phyloP scores from a whole-genome alignment of 2,888 invertebrate species.

The Acheta domesticus region DNA sequence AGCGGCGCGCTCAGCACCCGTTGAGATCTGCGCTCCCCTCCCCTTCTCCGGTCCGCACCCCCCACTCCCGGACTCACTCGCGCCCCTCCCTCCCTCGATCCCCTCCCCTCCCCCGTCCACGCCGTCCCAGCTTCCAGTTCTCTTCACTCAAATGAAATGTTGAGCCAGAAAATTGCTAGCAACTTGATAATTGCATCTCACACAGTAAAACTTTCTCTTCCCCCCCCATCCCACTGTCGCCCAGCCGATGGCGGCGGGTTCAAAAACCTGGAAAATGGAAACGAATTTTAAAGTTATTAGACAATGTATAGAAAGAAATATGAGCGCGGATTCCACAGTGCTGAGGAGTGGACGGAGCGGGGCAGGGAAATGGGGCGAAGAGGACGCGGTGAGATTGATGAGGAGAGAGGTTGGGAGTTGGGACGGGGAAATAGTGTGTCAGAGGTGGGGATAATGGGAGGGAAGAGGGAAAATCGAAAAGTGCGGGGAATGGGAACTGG shows the following conservation, averaged over 20 bases:
- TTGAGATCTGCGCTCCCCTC: not conserved
- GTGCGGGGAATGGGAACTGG: too few species aligned
- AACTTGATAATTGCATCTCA: constrained; percentile 36
- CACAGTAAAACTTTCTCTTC: constrained; percentile 18
- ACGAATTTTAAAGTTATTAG: constrained; percentile 18
- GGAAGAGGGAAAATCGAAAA: too few species aligned
- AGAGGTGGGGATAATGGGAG: too few species aligned
- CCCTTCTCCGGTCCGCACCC: not conserved
- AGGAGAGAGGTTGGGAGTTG: too few species aligned
- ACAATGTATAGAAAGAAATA: constrained; percentile 3
- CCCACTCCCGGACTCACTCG: not conserved
- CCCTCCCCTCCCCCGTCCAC: not conserved
- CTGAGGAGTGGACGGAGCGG: too few species aligned
- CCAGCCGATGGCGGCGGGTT: not conserved
- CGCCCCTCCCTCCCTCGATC: not conserved
- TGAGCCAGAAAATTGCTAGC: constrained; percentile 36
- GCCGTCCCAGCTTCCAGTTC: not conserved
- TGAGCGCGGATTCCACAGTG: not conserved
- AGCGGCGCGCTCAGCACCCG: too few species aligned
- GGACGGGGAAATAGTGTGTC: too few species aligned
- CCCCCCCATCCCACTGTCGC: not conserved
- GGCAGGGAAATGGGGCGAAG: too few species aligned
- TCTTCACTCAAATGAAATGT: constrained; percentile 35
- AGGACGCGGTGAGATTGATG: too few species aligned
- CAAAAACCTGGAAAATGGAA: constrained; percentile 7